Conservation (phyloP, 1,140 invertebrate species). For the Tribolium castaneum region DNA sequence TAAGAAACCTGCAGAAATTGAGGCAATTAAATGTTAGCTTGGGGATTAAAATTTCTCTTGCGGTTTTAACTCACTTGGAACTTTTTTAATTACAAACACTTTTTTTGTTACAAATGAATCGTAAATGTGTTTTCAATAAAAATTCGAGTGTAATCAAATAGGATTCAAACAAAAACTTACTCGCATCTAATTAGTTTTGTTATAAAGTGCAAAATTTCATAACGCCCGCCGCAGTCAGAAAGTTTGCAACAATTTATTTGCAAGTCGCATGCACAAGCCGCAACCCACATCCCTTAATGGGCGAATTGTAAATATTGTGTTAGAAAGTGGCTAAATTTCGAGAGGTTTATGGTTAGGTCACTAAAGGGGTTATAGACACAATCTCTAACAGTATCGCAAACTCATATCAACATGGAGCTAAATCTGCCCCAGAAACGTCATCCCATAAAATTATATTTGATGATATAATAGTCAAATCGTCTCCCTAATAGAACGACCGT, state of each 20-base stretch:
- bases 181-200: neutral
- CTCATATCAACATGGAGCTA: conserved; percentile 21
- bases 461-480: conserved; percentile 10
- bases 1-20: neutral
- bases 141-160: too few species aligned
- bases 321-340: conserved; percentile 27
- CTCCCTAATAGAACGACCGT: neutral
- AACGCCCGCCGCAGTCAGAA: neutral
- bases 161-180: too few species aligned
- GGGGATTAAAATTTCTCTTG: neutral
- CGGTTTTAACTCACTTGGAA: neutral
- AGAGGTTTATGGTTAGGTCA: conserved; percentile 24
- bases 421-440: conserved; percentile 17
- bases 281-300: conserved; percentile 6
- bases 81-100: too few species aligned
- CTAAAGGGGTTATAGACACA: conserved; percentile 28
- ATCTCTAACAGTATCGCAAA: conserved; percentile 2
- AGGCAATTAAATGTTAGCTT: neutral
- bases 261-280: neutral
- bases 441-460: conserved; percentile 25
- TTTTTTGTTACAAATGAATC: too few species aligned
- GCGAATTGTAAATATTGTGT: conserved; percentile 30
- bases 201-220: neutral
- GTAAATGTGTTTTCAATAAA: too few species aligned
- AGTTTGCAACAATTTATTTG: neutral